These are phyloP conservation scores for Zaprionus obscuricornis DNA, from an alignment of 2,888 invertebrate species.

Conservation along the genomic window DNA sequence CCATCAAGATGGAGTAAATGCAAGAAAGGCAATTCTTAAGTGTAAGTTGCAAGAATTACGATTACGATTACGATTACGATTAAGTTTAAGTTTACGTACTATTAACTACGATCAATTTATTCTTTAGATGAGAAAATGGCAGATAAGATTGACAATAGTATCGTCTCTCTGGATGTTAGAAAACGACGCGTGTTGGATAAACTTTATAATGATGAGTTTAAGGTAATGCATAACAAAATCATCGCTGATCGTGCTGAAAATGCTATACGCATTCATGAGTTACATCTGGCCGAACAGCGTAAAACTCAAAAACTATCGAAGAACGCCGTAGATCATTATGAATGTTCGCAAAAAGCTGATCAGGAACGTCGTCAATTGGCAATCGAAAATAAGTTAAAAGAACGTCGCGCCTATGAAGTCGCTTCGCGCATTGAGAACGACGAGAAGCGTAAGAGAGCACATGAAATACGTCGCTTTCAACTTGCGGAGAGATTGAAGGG, in stretches of 20 bases:
- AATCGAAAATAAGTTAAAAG: constrained; percentile 12
- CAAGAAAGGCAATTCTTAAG: constrained; percentile 36
- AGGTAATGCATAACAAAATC: constrained; percentile 2
- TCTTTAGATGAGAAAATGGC: constrained; percentile 38
- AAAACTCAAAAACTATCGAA: constrained; percentile 1
- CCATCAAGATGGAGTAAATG: constrained; percentile 30
- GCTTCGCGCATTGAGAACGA: constrained; percentile 23
- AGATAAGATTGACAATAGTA: constrained; percentile 50
- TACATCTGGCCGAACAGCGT: constrained; percentile 17
- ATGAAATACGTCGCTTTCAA: constrained; percentile 43
- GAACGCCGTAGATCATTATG: constrained; percentile 10
- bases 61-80: not conserved
- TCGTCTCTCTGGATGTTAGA: constrained; percentile 43
- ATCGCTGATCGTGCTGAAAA: constrained; percentile 2
- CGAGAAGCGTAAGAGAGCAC: constrained; percentile 2
- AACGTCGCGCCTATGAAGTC: constrained; percentile 52
- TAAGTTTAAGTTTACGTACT: not conserved
- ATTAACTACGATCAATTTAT: too few relatives aligned
- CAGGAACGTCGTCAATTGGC: constrained; percentile 45
- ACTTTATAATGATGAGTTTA: constrained; percentile 23
- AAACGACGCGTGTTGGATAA: constrained; percentile 34
- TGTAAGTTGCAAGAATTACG: too few relatives aligned
- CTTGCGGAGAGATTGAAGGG: constrained; percentile 52
- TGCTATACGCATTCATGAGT: constrained; percentile 11
- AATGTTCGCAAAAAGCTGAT: constrained; percentile 33